Evolutionary conservation across 2,888 invertebrate genomes (phyloP), one percentile per base, ranked within the genome.

Genomic region (Sinelater perroti): DNA sequence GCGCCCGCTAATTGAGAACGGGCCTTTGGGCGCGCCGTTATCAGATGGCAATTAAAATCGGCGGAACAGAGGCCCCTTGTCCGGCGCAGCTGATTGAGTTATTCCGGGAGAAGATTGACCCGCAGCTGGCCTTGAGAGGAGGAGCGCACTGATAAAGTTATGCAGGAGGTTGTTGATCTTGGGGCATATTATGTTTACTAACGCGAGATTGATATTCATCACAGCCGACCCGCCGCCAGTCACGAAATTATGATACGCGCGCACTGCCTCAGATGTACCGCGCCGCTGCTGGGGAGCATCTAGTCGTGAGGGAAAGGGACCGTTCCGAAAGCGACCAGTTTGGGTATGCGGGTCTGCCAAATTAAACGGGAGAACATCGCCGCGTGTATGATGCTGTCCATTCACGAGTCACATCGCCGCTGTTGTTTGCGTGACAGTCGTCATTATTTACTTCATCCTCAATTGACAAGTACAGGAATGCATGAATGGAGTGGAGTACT

Each of bases 121-220:
- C 10, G 16, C 24, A 36, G 36, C 26, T 36, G 16, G 20, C 17
- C 35, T 36, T 47, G 21, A 47, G n/a, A n/a, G n/a, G 47, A 35
- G 36, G n/a, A 35, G 47, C 36, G 47, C 46, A 31, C 40, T 52
- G 52, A 57, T 52, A 52, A 57, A 57, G 57, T 52, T 52, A 52
- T 52, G 52, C 38, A 57, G 47, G 10, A 57, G 51, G 57, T 57
- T 52, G 38, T 40, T 55, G 54, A 55, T 55, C 47, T 40, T 36
- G 20, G 28, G 30, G 47, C 36, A 38, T 26, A 20, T 55, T 45
- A 44, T 44, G 46, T 54, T 46, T 54, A 54, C 54, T 20, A 38
- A 28, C 26, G 47, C 46, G 21, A 46, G 31, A 35, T 18, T 20
- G 35, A 47, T 47, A 47, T 38, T 38, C 18, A 11, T 10, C 21